These are phyloP conservation scores for Channa maculata DNA, from an alignment of 2,113 vertebrate species.

Conservation along the genomic window DNA sequence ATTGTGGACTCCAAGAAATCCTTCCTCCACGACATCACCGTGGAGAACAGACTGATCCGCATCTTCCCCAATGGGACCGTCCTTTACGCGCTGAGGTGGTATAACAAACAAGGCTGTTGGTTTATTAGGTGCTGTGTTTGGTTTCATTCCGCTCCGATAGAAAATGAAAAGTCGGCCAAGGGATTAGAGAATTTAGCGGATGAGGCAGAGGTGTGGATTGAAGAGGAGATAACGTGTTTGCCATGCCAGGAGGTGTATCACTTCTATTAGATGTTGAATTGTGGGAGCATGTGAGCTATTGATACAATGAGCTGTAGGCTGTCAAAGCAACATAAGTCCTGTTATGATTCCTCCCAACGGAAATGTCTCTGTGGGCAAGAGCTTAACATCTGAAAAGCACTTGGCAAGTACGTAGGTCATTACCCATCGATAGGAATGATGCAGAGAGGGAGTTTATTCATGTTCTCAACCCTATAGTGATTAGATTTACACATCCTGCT, in stretches of 20 bases:
- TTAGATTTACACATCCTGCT: slow-evolving; percentile 39
- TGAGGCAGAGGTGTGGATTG: slow-evolving; percentile 32
- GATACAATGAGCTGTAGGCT: slow-evolving; percentile 28
- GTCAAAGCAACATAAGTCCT: slow-evolving; percentile 13
- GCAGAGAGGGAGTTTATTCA: slow-evolving; percentile 19
- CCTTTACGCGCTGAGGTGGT: slow-evolving; percentile 89
- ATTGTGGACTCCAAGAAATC: slow-evolving; percentile 94
- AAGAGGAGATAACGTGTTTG: slow-evolving; percentile 51
- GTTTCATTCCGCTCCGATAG: slow-evolving; percentile 19
- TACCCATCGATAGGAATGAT: slow-evolving; percentile 8
- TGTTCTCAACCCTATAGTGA: slow-evolving; percentile 36
- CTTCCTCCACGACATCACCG: slow-evolving; percentile 93
- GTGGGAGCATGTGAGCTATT: slow-evolving; percentile 24
- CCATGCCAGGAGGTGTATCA: slow-evolving; percentile 32
- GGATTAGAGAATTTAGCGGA: slow-evolving; percentile 31
- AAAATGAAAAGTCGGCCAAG: slow-evolving; percentile 41
- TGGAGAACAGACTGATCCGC: slow-evolving; percentile 92
- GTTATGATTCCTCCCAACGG: slow-evolving; percentile 6
- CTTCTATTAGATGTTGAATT: slow-evolving; percentile 42
- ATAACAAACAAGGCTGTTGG: neutral
- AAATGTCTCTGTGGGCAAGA: slow-evolving; percentile 16
- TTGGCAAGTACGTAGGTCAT: neutral
- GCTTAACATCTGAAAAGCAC: slow-evolving; percentile 26
- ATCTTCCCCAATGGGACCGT: slow-evolving; percentile 94
- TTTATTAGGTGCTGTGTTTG: slow-evolving; percentile 18